Evolutionary conservation across 2,797 vertebrate genomes (phyloP).

Genomic region (Gymnoscopelus braueri): DNA sequence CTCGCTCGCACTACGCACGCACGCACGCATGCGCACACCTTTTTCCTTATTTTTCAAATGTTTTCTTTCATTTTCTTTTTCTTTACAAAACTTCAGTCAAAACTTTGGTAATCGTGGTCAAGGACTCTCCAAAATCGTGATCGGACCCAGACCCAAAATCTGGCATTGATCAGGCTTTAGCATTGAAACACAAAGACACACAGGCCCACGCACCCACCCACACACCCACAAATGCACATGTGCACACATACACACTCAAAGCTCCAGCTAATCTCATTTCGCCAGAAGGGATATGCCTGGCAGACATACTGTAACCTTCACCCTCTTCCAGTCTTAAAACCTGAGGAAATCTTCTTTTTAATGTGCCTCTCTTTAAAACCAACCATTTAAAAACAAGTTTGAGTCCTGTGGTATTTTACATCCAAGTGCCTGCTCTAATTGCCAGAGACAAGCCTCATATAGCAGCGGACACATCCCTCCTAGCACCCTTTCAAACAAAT

Average conservation of each 20-base stretch:
- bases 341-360: too few species aligned
- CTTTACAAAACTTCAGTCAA: too few species aligned
- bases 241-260: constrained; percentile 28
- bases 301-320: constrained; percentile 43
- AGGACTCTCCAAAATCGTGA: too few species aligned
- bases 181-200: constrained; percentile 34
- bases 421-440: constrained; percentile 49
- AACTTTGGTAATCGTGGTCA: too few species aligned
- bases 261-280: constrained; percentile 66
- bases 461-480: constrained; percentile 45
- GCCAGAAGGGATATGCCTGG: constrained; percentile 70
- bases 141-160: too few species aligned
- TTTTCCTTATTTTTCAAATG: too few species aligned
- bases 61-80: too few species aligned
- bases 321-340: constrained; percentile 6
- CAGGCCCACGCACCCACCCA: constrained; percentile 27
- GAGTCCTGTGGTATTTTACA: constrained; percentile 39
- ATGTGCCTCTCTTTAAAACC: constrained; percentile 25
- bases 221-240: constrained; percentile 21
- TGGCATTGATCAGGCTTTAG: too few species aligned
- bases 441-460: constrained; percentile 36
- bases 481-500: constrained; percentile 60
- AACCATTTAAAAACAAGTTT: constrained; percentile 55
- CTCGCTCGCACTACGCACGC: background rate
- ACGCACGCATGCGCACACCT: background rate